phyloP scores from a whole-genome alignment of 2,888 invertebrate genomes.

The Bursaphelenchus okinawaensis region DNA sequence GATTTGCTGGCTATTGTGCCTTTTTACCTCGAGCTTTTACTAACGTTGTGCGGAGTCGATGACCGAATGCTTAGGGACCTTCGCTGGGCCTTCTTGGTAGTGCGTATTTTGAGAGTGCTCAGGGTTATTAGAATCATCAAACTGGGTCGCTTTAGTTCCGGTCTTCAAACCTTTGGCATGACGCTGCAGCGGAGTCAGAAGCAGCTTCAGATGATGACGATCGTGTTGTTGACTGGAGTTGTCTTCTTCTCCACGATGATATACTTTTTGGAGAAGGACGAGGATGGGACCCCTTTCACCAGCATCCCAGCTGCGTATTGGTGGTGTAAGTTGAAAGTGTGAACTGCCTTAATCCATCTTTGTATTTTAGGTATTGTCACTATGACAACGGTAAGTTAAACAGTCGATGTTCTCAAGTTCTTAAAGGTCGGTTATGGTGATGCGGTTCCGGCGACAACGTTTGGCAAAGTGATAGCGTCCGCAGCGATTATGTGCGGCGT shows the following conservation, averaged over 20 bases:
- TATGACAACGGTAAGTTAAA: constrained; percentile 45
- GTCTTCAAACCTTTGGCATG: constrained; percentile 57
- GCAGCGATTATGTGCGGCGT: constrained; percentile 58
- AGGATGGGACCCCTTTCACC: constrained; percentile 54
- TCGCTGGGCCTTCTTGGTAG: constrained; percentile 57
- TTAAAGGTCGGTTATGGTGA: constrained; percentile 53
- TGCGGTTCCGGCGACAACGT: constrained; percentile 21
- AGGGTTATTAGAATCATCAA: constrained; percentile 50
- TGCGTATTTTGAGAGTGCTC: constrained; percentile 52
- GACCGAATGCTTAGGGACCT: constrained; percentile 53
- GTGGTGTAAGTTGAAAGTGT: constrained; percentile 36
- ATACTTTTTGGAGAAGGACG: constrained; percentile 57
- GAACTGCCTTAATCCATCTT: not conserved
- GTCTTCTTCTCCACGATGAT: constrained; percentile 58
- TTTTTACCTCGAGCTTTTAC: constrained; percentile 53
- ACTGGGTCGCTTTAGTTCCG: constrained; percentile 37
- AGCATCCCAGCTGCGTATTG: constrained; percentile 57
- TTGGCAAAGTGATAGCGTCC: constrained; percentile 41
- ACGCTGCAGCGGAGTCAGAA: constrained; percentile 54
- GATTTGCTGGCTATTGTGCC: constrained; percentile 49
- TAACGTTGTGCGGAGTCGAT: constrained; percentile 55
- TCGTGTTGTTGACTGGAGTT: constrained; percentile 55
- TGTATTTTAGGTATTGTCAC: constrained; percentile 49
- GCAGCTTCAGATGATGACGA: constrained; percentile 55
- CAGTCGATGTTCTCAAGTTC: not conserved